Evolutionary conservation across 1,140 invertebrate genomes (phyloP), one percentile per base, ranked within the genome.

Genomic region (Helicorthomorpha holstii): DNA sequence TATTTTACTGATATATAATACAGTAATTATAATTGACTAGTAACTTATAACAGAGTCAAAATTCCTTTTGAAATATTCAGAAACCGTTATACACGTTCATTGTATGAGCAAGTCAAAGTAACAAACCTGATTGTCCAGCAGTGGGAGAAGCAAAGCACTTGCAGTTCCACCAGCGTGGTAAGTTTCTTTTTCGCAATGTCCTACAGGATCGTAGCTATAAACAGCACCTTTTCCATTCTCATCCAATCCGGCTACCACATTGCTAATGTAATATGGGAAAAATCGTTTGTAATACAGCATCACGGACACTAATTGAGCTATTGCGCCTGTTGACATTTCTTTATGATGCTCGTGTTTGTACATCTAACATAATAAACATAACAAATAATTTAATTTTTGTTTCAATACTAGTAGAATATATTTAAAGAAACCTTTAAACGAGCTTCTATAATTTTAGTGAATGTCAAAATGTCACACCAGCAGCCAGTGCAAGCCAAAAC

Each of bases 221-320:
- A 98, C 82, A 61, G 81, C 83, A 1, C 94, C 94, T 64, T 88
- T 85, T n/a, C 92, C 76, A 54, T 78, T 65, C 34, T 73, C 68
- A 66, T 80, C 75, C 12, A 79, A 55, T 26, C 96, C 96, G 56
- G 88, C 93, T 49, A 99, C 68, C 27, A 98, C 80, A 65, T 95
- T 97, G 27, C 85, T 85, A 10, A 96, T 83, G 66, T 98, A 99
- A 65, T 97, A 98, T 0, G 96, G 96, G 67, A 99, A 99, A 66
- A 99, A 98, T 55, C 96, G 76, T 59, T 91, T 90, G 61, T 92
- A 85, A 65, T 99, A 99, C 53, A 99, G 71, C 75, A 95, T 85
- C 3, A 85, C 94, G 0, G 94, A 91, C 1, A 98, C 66, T 81
- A 98, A 85, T 68, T 97, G 91, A 16, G 94, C 88, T 16, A 89